Base-by-base conservation (phyloP, 2,888 invertebrate genomes). In the Limnephilus rhombicus region DNA sequence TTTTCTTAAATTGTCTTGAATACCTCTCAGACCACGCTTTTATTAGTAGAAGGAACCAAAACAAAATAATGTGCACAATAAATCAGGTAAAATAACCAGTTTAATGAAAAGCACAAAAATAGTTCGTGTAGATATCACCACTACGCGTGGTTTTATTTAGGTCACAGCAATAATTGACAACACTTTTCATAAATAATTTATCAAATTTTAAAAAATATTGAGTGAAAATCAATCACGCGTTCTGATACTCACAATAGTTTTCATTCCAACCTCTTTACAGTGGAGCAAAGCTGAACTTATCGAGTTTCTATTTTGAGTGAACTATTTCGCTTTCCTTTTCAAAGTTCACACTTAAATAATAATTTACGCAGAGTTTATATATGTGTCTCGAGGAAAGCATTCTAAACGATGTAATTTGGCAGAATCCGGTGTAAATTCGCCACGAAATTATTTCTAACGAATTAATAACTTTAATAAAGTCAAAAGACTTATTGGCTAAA, bases 391-490 rank as follows among this genome's bases (percentile, higher is more conserved):
- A 68, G 68, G 68, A 68, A 68, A 68, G 18, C 68, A 5, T 68
- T 68, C 45, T 68, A 24, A 68, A 24, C 68, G 24, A 68, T n/a
- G 24, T 1, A n/a, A 68, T 68, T 68, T 68, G 68, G 68, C 68
- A 68, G 68, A n/a, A 24, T 9, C 68, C 68, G 68, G 68, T 9
- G 68, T 24, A 68, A 68, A 68, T 5, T 68, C n/a, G 68, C 68
- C 24, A 24, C 41, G 41, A 41, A 41, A 41, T 68, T n/a, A 68
- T 68, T 68, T 68, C 68, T 0, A 68, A 68, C 24, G 68, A 83
- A 83, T 37, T 24, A 37, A 83, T 34, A 83, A 37, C 37, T 83
- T 83, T 83, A 41, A 83, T 83, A 37, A 15, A 83, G 34, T 83
- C 37, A 83, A 37, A 37, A 37, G 37, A 41, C 83, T 29, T 68